Conservation (phyloP, 2,113 vertebrate species). For the Brachypteracias leptosomus region DNA sequence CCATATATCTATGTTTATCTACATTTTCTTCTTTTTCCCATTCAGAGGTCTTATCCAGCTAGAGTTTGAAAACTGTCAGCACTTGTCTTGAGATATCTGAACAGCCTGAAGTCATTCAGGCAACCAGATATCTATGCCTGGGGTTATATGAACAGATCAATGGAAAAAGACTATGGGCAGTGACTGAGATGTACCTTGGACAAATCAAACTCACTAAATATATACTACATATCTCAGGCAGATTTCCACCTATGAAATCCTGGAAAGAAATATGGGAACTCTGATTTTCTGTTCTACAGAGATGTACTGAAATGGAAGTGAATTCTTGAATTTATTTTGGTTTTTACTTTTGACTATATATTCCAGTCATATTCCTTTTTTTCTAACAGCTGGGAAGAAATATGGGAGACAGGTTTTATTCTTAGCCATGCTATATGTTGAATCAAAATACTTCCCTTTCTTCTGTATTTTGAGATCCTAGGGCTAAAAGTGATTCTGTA, state of each 20-base stretch:
- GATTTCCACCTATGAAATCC: not conserved
- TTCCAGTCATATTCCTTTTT: not conserved
- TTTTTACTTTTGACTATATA: not conserved
- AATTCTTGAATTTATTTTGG: not conserved
- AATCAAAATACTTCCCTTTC: not conserved
- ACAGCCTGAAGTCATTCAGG: not conserved
- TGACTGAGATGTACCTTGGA: not conserved
- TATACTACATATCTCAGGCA: not conserved
- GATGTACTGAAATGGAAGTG: not conserved
- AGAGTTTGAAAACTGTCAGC: not conserved
- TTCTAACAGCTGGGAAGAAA: not conserved
- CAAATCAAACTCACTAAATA: not conserved
- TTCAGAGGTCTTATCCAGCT: not conserved
- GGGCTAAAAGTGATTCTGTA: not conserved
- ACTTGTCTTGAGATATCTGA: not conserved
- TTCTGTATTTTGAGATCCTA: not conserved
- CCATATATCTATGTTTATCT: not conserved
- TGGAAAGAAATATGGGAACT: not conserved
- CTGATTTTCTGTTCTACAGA: not conserved
- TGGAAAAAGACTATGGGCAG: not conserved
- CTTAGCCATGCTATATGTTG: not conserved
- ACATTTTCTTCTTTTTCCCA: not conserved
- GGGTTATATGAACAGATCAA: not conserved
- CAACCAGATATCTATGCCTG: not conserved
- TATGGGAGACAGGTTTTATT: not conserved